Conservation (phyloP, 2,888 invertebrate genomes). For the Crematogaster levior region DNA sequence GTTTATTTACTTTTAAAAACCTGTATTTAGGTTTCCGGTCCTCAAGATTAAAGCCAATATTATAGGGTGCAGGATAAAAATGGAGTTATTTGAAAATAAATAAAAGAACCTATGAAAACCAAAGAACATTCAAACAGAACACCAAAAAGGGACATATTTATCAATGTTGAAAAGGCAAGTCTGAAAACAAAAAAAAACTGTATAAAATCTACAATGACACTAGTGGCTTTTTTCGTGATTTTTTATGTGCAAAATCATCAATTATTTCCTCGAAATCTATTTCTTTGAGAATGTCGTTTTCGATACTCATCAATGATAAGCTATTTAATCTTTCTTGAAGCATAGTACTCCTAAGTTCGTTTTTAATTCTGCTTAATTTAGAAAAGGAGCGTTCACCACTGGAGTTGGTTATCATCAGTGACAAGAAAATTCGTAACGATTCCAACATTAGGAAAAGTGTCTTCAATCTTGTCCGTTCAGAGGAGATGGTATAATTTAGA, state of each 20-base stretch:
- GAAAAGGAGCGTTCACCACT: slow-evolving; percentile 73
- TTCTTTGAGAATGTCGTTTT: slow-evolving; percentile 71
- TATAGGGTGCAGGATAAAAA: too few relatives aligned
- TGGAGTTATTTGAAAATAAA: too few relatives aligned
- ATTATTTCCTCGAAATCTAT: slow-evolving; percentile 75
- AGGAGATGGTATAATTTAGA: slow-evolving; percentile 33
- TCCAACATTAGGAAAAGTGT: slow-evolving; percentile 74
- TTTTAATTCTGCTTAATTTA: slow-evolving; percentile 71
- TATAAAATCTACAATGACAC: too few relatives aligned
- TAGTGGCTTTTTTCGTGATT: neutral
- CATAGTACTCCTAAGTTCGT: slow-evolving; percentile 71
- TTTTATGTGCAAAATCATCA: slow-evolving; percentile 69
- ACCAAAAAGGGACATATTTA: too few relatives aligned
- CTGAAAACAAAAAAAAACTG: too few relatives aligned
- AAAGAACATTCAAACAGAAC: too few relatives aligned
- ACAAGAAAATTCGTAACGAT: slow-evolving; percentile 74
- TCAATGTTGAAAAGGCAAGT: too few relatives aligned
- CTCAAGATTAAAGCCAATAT: too few relatives aligned
- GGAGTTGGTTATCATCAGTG: slow-evolving; percentile 73
- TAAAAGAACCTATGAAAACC: too few relatives aligned
- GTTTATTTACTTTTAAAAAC: too few relatives aligned
- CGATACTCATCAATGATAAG: slow-evolving; percentile 54
- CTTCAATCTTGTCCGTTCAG: slow-evolving; percentile 64
- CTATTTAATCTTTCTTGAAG: slow-evolving; percentile 70
- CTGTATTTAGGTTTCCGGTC: too few relatives aligned